These are phyloP conservation scores for Prionailurus bengalensis DNA, from an alignment of 2,113 vertebrate genomes.

Conservation along the genomic window DNA sequence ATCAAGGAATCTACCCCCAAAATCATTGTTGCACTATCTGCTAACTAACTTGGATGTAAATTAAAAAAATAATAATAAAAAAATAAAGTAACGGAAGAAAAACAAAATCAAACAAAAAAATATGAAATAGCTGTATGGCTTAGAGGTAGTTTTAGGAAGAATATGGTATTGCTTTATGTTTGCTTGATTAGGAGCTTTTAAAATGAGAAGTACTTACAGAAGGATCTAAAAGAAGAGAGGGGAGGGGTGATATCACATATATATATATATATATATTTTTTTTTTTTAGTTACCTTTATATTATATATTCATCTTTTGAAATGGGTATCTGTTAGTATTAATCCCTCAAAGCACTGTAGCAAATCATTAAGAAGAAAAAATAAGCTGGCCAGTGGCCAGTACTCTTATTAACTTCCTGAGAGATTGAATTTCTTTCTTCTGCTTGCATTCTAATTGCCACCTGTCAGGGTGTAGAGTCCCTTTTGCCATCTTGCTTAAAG, in stretches of 20 bases:
- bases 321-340: background rate
- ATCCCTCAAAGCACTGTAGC: background rate
- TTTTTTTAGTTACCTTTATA: background rate
- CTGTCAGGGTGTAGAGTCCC: background rate
- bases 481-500: background rate
- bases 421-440: conserved; percentile 41
- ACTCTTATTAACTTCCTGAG: background rate
- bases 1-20: too few species aligned
- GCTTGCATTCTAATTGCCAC: background rate
- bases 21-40: too few species aligned
- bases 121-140: background rate
- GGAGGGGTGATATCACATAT: background rate
- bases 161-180: conserved; percentile 1
- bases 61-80: too few species aligned
- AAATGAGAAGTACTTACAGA: conserved; percentile 25
- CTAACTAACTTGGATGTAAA: too few species aligned
- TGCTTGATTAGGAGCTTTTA: background rate
- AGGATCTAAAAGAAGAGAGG: conserved; percentile 19
- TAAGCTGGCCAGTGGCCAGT: background rate
- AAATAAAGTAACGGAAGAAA: too few species aligned
- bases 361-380: background rate
- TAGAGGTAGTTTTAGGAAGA: conserved; percentile 45
- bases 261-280: background rate
- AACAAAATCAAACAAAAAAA: too few species aligned
- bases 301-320: background rate